phyloP scores from a whole-genome alignment of 2,113 vertebrate genomes.

The Mirounga angustirostris region DNA sequence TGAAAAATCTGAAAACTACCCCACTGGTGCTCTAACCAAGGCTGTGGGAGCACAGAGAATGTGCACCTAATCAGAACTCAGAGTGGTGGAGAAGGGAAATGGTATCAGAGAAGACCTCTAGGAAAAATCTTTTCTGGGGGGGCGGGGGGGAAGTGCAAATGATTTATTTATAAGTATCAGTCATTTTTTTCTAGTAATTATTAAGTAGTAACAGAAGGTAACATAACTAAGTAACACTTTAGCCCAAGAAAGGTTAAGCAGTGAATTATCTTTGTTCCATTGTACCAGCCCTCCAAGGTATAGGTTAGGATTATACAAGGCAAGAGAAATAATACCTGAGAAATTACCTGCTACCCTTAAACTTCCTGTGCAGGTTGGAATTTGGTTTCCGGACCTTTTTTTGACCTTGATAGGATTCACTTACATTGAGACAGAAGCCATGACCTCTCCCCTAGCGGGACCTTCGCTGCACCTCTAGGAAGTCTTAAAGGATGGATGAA shows the following conservation, averaged over 20 bases:
- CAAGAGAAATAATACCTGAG: not conserved
- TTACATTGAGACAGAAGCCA: not conserved
- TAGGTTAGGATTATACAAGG: not conserved
- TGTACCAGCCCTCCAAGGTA: not conserved
- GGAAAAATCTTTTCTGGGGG: not conserved
- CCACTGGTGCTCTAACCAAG: not conserved
- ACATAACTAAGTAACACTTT: not conserved
- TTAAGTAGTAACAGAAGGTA: slow-evolving; percentile 39
- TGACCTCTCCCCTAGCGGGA: not conserved
- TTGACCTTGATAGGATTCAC: not conserved
- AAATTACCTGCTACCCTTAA: not conserved
- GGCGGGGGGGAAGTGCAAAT: not conserved
- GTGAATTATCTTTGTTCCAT: not conserved
- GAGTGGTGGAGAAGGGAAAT: not conserved
- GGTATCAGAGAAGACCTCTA: not conserved
- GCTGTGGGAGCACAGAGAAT: not conserved
- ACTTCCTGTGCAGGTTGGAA: not conserved
- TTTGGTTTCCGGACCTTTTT: not conserved
- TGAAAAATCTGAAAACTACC: not conserved
- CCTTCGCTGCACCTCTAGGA: not conserved
- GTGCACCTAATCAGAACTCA: not conserved
- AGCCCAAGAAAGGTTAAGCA: not conserved
- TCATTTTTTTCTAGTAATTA: not conserved
- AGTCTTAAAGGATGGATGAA: not conserved
- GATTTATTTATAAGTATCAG: not conserved